Base-by-base conservation (phyloP, 2,797 vertebrate genomes). In the Nannoperca australis region DNA sequence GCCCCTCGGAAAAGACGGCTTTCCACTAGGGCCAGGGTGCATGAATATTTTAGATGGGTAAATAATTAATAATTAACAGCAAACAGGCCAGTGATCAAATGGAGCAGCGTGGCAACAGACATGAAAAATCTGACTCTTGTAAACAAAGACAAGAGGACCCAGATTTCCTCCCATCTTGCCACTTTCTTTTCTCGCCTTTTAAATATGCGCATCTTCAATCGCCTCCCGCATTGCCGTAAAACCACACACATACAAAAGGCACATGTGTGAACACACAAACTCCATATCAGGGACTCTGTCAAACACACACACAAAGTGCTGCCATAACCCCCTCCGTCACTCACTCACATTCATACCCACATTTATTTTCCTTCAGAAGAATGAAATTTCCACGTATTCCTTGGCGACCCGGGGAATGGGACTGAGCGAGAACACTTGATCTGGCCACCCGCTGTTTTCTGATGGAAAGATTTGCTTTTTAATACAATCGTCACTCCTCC, bases 401-500 rank as follows among this genome's bases (percentile, higher is more conserved):
- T 88, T 61, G 68, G 89, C 89, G 86, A 89, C 91, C 89, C 85
- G 27, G 93, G 91, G 92, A 94, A 93, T 93, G 91, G 76, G 92
- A 82, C 79, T 72, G 90, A 89, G 91, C 85, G 89, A 87, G 93
- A 92, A 92, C 91, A 93, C 93, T 95, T 93, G 93, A 95, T 94
- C 93, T 94, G 94, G 92, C 90, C 87, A 68, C 94, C 95, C 82
- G 85, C 94, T 93, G 94, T 76, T 93, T 94, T 92, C 92, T 93
- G 94, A 95, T 95, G 93, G 94, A 94, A 94, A 94, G 92, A 95
- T 95, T 94, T 94, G 92, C 93, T 93, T 93, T 94, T 93, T 94
- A 95, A 94, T 94, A 94, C 93, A 93, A 94, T 94, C 89, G 88
- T 93, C 92, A 91, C 87, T 94, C 90, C 88, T 94, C 92, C 91